Percentiles rank a stretch among this genome's conserved stretches.
phyloP scores from a whole-genome alignment of 2,797 vertebrate species.

The Anomalospiza imberbis region DNA sequence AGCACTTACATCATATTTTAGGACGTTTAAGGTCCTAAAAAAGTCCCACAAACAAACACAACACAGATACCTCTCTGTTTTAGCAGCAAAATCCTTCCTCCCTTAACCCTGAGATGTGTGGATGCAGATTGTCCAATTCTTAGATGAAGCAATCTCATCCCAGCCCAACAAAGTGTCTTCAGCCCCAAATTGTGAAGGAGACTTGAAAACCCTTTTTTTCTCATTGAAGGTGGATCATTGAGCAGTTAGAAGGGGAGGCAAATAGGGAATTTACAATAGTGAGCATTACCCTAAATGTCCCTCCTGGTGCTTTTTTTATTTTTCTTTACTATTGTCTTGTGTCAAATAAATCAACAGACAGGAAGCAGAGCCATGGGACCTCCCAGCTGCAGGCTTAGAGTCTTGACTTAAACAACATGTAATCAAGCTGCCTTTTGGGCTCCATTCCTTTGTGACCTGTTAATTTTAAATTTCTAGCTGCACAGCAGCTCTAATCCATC shows the following conservation, averaged over 20 bases:
- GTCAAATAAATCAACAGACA: background rate
- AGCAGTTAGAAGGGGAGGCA: background rate
- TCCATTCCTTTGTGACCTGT: background rate
- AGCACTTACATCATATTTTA: background rate
- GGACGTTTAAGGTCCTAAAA: background rate
- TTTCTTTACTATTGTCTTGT: background rate
- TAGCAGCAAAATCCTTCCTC: background rate
- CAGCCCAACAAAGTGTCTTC: background rate
- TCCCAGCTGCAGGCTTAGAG: background rate
- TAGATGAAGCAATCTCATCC: background rate
- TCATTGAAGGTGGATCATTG: background rate
- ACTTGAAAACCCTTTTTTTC: background rate
- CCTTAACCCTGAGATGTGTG: background rate
- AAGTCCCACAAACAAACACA: background rate
- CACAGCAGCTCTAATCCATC: background rate
- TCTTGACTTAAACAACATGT: background rate
- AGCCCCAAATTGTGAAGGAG: background rate
- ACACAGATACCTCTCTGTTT: background rate
- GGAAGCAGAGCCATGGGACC: background rate
- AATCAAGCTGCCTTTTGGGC: background rate
- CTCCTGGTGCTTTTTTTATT: background rate
- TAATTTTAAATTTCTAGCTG: background rate
- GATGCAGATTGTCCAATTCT: background rate
- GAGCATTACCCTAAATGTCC: background rate
- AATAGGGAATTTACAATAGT: background rate